Percentiles rank a stretch among this genome's conserved stretches.
Evolutionary conservation across 2,797 vertebrate species (phyloP).

Genomic region (Karalla daura): DNA sequence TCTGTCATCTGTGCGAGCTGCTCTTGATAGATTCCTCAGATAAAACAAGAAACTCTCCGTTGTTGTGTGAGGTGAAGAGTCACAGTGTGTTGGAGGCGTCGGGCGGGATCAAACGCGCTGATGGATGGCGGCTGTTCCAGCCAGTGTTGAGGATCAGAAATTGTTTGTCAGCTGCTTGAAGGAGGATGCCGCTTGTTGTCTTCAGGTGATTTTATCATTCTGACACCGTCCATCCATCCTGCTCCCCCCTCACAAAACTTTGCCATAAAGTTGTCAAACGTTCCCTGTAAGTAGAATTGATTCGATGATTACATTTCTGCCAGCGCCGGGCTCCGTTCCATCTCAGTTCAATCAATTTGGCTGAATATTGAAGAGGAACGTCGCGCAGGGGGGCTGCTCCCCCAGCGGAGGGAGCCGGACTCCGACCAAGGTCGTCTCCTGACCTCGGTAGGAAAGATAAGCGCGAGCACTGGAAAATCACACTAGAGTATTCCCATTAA

Average conservation of each 20-base stretch:
- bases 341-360: constrained; percentile 55
- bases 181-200: constrained; percentile 32
- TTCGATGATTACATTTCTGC: constrained; percentile 52
- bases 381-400: constrained; percentile 29
- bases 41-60: background rate
- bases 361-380: constrained; percentile 52
- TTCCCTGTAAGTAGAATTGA: constrained; percentile 59
- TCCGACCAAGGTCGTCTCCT: constrained; percentile 18
- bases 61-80: background rate
- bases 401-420: constrained; percentile 9
- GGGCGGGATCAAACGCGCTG: constrained; percentile 18
- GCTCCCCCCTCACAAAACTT: constrained; percentile 41
- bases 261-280: constrained; percentile 57
- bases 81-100: background rate
- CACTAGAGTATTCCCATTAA: too few relatives aligned
- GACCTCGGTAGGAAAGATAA: too few relatives aligned
- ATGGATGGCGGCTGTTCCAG: constrained; percentile 21
- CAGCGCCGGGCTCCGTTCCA: constrained; percentile 46
- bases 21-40: background rate
- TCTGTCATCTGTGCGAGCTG: background rate
- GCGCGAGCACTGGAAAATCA: too few relatives aligned
- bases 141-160: constrained; percentile 25
- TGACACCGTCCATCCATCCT: constrained; percentile 36
- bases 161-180: constrained; percentile 1
- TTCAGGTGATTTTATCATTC: constrained; percentile 3